These are phyloP conservation scores for Nycteola revayana DNA, from an alignment of 2,888 invertebrate genomes.

Conservation along the genomic window DNA sequence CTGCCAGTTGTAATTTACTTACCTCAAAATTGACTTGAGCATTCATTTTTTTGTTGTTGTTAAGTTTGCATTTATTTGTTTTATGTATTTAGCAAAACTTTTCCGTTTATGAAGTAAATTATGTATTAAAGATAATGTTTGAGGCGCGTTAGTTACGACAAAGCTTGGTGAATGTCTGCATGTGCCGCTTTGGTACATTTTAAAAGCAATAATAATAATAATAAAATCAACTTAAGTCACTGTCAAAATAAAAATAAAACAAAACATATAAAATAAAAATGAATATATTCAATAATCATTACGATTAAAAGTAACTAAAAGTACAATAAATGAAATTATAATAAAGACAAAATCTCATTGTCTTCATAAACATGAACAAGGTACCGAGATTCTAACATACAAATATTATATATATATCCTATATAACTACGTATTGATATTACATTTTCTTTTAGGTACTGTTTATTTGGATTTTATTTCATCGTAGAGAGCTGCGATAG, in stretches of 20 bases:
- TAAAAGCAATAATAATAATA: constrained; percentile 17
- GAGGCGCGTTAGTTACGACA: constrained; percentile 30
- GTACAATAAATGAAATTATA: constrained; percentile 61
- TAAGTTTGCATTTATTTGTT: too few relatives aligned
- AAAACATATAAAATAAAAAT: constrained; percentile 78
- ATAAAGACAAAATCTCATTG: constrained; percentile 42
- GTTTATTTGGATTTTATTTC: constrained; percentile 43
- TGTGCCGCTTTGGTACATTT: too few relatives aligned
- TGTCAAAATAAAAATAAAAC: constrained; percentile 74
- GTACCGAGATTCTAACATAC: constrained; percentile 73
- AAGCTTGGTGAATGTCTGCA: constrained; percentile 20
- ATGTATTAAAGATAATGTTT: too few relatives aligned
- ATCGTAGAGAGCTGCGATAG: constrained; percentile 53
- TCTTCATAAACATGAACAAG: constrained; percentile 48
- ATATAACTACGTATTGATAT: constrained; percentile 43
- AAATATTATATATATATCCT: constrained; percentile 38
- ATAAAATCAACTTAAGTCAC: constrained; percentile 40
- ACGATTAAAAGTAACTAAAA: constrained; percentile 71
- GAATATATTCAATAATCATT: constrained; percentile 78
- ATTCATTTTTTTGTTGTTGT: too few relatives aligned
- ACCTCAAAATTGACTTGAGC: too few relatives aligned
- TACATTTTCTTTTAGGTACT: constrained; percentile 59
- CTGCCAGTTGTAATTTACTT: too few relatives aligned
- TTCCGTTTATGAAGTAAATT: too few relatives aligned
- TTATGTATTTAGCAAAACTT: too few relatives aligned